A percentile compares a stretch with the other conserved stretches of the same genome.
These are phyloP conservation scores for Troides helena DNA, from an alignment of 2,888 invertebrate genomes.

Conservation along the genomic window DNA sequence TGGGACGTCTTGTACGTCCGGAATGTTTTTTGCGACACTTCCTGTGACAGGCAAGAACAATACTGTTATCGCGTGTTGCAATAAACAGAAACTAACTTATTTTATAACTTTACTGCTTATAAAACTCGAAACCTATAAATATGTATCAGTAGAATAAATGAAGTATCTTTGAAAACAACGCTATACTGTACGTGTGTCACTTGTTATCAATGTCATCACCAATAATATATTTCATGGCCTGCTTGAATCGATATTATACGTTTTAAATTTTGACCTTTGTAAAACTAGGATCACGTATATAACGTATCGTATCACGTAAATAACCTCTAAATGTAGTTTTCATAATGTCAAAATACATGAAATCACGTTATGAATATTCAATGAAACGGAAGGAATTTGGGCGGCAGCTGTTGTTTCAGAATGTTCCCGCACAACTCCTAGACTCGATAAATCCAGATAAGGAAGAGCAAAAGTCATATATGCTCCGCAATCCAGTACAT, in stretches of 20 bases:
- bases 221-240: constrained; percentile 20
- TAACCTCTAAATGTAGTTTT: neutral
- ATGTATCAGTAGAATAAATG: neutral
- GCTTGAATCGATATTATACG: constrained; percentile 28
- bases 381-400: constrained; percentile 76
- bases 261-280: constrained; percentile 9
- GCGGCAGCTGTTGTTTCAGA: constrained; percentile 70
- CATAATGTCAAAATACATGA: constrained; percentile 51
- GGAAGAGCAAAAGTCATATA: constrained; percentile 63
- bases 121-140: neutral
- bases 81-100: neutral
- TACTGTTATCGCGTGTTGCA: constrained; percentile 21
- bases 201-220: neutral
- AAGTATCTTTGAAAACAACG: neutral
- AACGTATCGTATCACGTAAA: neutral
- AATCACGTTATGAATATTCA: constrained; percentile 67
- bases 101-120: neutral
- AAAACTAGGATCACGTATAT: neutral
- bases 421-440: constrained; percentile 60
- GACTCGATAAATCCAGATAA: constrained; percentile 66
- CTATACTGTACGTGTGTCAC: neutral
- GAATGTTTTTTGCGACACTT: constrained; percentile 57
- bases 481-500: constrained; percentile 76
- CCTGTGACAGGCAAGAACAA: constrained; percentile 49
- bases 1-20: neutral